Conservation (phyloP, 2,113 vertebrate species). For the Brienomyrus brachyistius region DNA sequence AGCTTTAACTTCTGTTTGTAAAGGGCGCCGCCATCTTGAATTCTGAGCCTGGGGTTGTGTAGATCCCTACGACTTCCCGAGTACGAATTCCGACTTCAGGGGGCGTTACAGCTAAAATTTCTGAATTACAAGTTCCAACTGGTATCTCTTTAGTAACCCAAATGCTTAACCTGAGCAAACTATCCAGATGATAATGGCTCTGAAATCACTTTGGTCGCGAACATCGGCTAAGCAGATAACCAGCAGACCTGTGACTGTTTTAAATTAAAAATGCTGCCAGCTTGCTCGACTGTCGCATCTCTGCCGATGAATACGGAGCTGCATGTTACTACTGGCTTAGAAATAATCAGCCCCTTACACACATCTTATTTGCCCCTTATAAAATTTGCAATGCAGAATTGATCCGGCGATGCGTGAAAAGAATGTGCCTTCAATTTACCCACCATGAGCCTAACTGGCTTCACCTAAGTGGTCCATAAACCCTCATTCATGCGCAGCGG, state of each 20-base stretch:
- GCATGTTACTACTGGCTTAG: not conserved
- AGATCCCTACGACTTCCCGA: too few species aligned
- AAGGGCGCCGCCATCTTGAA: too few species aligned
- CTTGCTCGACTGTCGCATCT: not conserved
- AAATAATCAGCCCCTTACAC: not conserved
- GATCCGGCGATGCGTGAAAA: not conserved
- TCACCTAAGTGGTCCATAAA: conserved; percentile 3
- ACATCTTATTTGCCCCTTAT: not conserved
- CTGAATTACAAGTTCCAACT: not conserved
- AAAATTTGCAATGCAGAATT: not conserved
- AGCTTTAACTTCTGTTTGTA: too few species aligned
- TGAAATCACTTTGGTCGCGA: not conserved
- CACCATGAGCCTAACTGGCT: not conserved
- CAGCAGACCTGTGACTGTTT: not conserved
- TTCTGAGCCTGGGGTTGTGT: too few species aligned
- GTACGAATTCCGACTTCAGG: too few species aligned
- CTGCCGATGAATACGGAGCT: not conserved
- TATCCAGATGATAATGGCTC: not conserved
- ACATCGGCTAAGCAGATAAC: not conserved
- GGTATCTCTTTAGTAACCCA: not conserved
- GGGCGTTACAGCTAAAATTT: too few species aligned
- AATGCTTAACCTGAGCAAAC: not conserved
- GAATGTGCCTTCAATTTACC: not conserved
- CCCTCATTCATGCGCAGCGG: not conserved
- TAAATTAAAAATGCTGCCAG: not conserved